Evolutionary conservation across 1,140 invertebrate genomes (phyloP).

Genomic region (Hyposmocoma kahamanoa): DNA sequence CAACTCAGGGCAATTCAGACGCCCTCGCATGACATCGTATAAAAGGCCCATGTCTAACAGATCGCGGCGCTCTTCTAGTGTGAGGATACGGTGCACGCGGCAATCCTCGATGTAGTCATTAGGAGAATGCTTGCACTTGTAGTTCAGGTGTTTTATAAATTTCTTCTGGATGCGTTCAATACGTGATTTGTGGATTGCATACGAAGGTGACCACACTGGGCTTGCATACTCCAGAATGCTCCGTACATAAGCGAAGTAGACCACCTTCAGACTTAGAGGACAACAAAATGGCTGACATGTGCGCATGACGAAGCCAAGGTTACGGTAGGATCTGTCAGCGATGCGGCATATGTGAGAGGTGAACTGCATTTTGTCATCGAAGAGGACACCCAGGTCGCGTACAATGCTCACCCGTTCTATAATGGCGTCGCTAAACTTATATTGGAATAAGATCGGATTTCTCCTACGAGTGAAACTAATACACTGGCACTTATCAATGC

Average conservation of each 20-base stretch:
- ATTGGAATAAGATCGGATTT: background rate
- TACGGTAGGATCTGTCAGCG: background rate
- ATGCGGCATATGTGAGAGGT: background rate
- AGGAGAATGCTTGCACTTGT: background rate
- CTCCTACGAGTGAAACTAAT: background rate
- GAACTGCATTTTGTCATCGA: background rate
- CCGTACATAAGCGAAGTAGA: background rate
- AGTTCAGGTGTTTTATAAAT: background rate
- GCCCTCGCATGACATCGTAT: background rate
- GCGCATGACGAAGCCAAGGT: background rate
- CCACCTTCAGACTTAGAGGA: background rate
- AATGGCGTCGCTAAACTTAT: background rate
- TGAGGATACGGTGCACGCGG: background rate
- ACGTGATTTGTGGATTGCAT: background rate
- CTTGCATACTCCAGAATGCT: background rate
- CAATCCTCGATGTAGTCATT: background rate
- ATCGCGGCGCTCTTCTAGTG: background rate
- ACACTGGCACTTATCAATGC: no score
- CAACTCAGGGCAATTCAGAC: background rate
- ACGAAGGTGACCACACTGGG: background rate
- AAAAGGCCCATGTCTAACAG: background rate
- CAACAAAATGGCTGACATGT: background rate
- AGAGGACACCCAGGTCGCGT: background rate
- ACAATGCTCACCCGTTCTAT: background rate
- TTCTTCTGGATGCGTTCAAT: constrained; percentile 2